A percentile compares a stretch with the other conserved stretches of the same genome.
Conservation (phyloP, 2,113 vertebrate species). For the Neopipo cinnamomea region DNA sequence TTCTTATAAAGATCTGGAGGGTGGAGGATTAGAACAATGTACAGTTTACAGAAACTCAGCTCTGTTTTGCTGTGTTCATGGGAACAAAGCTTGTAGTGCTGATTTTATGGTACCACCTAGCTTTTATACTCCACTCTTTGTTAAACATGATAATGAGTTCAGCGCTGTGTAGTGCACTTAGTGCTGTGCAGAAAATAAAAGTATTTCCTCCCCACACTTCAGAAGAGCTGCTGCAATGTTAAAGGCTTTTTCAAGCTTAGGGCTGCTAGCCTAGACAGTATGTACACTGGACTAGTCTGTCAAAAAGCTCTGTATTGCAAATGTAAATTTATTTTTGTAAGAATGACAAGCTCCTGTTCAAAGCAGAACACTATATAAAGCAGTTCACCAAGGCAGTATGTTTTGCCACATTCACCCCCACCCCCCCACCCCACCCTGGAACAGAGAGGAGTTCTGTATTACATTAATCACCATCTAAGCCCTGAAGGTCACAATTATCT, state of each 20-base stretch:
- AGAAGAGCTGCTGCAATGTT: not conserved
- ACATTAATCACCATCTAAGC: conserved; percentile 36
- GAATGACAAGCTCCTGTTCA: conserved; percentile 1
- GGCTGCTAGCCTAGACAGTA: not conserved
- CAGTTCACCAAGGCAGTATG: not conserved
- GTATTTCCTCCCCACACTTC: conserved; percentile 35
- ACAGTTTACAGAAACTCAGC: not conserved
- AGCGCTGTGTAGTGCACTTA: not conserved
- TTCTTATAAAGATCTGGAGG: not conserved
- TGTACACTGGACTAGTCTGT: not conserved
- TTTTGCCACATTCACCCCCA: not conserved
- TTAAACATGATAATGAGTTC: conserved; percentile 47
- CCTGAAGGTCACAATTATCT: conserved; percentile 64
- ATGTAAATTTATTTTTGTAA: not conserved
- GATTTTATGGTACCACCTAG: conserved; percentile 43
- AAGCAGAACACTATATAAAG: not conserved
- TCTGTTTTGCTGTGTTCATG: not conserved
- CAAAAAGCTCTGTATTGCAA: not conserved
- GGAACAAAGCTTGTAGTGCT: not conserved
- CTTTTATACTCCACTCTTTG: conserved; percentile 9
- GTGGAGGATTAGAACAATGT: not conserved
- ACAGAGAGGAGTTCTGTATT: conserved; percentile 43
- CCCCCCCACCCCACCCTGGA: not conserved
- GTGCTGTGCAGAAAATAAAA: conserved; percentile 41
- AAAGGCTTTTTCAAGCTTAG: not conserved